phyloP scores from a whole-genome alignment of 2,797 vertebrate species.

The Monodelphis domestica region DNA sequence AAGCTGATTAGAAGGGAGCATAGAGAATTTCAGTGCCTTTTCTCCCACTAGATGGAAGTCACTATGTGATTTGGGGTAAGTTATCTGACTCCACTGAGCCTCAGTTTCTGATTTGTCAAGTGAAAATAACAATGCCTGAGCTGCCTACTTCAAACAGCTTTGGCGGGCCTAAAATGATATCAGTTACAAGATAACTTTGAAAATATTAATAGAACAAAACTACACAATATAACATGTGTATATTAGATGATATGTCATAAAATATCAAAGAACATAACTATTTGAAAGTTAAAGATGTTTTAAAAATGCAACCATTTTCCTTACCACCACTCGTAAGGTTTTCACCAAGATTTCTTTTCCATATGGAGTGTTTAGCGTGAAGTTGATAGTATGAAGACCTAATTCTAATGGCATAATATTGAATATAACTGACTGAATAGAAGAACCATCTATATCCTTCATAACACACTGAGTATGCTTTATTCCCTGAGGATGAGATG shows the following conservation, averaged over 20 bases:
- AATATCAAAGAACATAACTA: background rate
- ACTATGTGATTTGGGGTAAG: background rate
- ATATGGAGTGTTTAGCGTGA: constrained; percentile 82
- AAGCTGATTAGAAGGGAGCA: background rate
- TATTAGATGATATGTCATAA: background rate
- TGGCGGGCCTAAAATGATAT: background rate
- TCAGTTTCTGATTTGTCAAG: background rate
- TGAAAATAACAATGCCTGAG: too few relatives aligned
- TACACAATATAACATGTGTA: background rate
- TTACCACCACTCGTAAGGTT: constrained; percentile 92
- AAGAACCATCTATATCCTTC: constrained; percentile 72
- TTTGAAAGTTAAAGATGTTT: background rate
- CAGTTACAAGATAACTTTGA: background rate
- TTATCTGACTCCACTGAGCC: background rate
- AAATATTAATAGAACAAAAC: background rate
- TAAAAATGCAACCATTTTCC: constrained; percentile 38
- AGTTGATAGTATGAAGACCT: constrained; percentile 90
- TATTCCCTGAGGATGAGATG: fast-evolving
- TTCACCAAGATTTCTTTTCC: constrained; percentile 87
- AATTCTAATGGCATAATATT: constrained; percentile 90
- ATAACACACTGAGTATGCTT: constrained; percentile 68
- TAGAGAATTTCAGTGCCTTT: background rate
- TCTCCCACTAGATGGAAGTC: background rate
- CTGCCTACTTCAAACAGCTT: background rate
- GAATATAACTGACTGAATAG: constrained; percentile 84